These are phyloP conservation scores for Cuniculus paca DNA, from an alignment of 2,797 vertebrate genomes.

Conservation along the genomic window DNA sequence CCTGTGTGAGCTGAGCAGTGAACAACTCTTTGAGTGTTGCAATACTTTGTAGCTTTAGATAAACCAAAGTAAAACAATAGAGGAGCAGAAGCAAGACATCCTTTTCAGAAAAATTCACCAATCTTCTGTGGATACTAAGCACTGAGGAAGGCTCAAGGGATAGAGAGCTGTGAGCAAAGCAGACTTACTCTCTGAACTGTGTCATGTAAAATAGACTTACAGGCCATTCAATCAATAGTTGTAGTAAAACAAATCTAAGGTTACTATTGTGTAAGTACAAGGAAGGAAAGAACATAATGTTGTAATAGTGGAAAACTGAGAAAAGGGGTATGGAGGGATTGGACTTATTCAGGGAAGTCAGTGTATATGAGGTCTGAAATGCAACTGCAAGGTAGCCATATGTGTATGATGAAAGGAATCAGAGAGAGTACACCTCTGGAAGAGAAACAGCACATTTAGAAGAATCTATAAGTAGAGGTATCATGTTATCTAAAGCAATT, in stretches of 20 bases:
- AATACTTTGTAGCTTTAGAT: not conserved
- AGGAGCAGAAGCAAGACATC: not conserved
- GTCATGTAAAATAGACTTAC: not conserved
- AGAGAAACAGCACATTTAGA: not conserved
- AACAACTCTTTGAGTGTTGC: not conserved
- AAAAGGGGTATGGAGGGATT: not conserved
- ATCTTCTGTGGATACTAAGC: not conserved
- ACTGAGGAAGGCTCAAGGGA: not conserved
- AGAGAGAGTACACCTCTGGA: not conserved
- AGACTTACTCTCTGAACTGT: not conserved
- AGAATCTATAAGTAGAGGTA: not conserved
- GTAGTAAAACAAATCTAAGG: conserved; percentile 2
- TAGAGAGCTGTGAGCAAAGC: not conserved
- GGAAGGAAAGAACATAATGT: not conserved
- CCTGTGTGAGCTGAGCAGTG: not conserved
- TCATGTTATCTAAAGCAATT: not conserved
- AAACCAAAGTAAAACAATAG: not conserved
- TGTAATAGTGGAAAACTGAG: not conserved
- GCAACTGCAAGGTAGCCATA: not conserved
- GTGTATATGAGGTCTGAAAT: not conserved
- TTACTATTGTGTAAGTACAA: not conserved
- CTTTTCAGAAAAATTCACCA: not conserved
- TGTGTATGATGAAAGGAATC: not conserved
- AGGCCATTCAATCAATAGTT: not conserved
- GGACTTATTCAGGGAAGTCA: not conserved